Evolutionary conservation across 2,113 vertebrate genomes (phyloP), one percentile per base, ranked within the genome.

Genomic region (Urocynchramus pylzowi): DNA sequence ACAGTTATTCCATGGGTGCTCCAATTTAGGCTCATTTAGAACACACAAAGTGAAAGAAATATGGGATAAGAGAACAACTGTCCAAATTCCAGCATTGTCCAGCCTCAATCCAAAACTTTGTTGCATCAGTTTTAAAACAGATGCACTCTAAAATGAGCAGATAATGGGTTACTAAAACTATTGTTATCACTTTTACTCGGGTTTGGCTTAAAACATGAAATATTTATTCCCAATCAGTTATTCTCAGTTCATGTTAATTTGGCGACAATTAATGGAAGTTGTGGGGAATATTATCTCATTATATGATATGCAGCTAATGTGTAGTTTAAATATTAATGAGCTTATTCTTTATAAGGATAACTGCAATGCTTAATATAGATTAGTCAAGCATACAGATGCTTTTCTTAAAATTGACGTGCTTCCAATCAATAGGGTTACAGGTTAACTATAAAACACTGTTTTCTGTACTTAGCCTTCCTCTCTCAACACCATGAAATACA

Each of bases 311-410:
- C 45, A 79, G 67, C 20, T 93, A 75, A 89, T 79, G 28, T 20
- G 20, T 9, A 91, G n/a, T 64, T 96, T 81, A 93, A 96, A 84
- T 94, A 96, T 93, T 96, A 94, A 82, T 95, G 26, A 91, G 65
- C 16, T 89, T 94, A 57, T 69, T 91, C 53, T 93, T 95, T 87
- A 30, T 42, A 64, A 91, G 57, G 75, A 71, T 87, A 95, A 79
- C 53, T 65, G 30, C 30, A 70, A 61, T 60, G 23, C 28, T 91
- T 79, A 56, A 61, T 47, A 65, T 39, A 80, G 60, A 92, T 67
- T 60, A 89, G 47, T 30, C 31, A 93, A 79, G 80, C 39, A 91
- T 42, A 33, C 23, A 44, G 33, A 45, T 74, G 8, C 26, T 95
- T 84, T 87, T 85, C 63, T 65, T 85, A 76, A 93, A 80, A 86